Base-by-base conservation (phyloP, 2,888 invertebrate genomes). In the Biston betularia region DNA sequence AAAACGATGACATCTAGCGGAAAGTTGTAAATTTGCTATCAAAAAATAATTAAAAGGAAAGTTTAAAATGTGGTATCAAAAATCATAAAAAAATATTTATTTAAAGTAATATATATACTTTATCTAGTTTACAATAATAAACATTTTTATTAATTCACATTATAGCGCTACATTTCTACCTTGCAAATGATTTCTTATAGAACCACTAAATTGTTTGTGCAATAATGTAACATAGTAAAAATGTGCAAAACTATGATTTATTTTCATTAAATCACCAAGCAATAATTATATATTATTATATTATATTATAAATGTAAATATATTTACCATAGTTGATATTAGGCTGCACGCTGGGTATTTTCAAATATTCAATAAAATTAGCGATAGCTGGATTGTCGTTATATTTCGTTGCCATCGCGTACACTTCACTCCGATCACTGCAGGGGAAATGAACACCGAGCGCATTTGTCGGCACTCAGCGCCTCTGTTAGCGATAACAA, bases 271-370 rank as follows among this genome's bases (percentile, higher is more conserved):
- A 38, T 9, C 38, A 6, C 0, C 1, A 24, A 9, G 8, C 7
- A 33, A n/a, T n/a, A n/a, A n/a, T n/a, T n/a, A n/a, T n/a, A 7
- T 11, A 3, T n/a, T n/a, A n/a, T n/a, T n/a, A n/a, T n/a, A 40
- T 8, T 24, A 42, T 14, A 15, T 24, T 12, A 12, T 15, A 8
- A 15, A 0, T 10, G 40, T 40, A 7, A 11, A n/a, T 8, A 61
- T 35, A 80, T 89, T 94, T 86, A 97, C 97, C 95, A 86, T 97
- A 97, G 81, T 97, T 95, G 40, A 97, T 94, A 77, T 96, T 88
- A 0, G 97, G 97, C 66, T 97, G 97, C 1, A 97, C 96, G 64
- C 97, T 96, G 15, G 96, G 96, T 79, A 97, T 96, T 75, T 94
- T 92, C 61, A 97, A 88, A 89, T 97, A 97, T 76, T 96, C 95